Base-by-base conservation (phyloP, 2,888 invertebrate genomes). In the Rapana venosa region DNA sequence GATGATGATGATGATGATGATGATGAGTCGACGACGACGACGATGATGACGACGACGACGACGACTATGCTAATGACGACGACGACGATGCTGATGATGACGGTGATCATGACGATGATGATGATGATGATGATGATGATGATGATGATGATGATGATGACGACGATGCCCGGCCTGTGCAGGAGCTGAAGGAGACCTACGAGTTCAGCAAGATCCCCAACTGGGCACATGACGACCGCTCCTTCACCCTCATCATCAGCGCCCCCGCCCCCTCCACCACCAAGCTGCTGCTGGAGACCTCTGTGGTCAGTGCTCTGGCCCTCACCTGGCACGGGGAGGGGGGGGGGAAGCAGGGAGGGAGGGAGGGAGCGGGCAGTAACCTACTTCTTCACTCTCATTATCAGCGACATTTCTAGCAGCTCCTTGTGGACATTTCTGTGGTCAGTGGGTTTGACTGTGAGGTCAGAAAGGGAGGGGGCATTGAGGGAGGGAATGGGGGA, bases 171-270 rank as follows among this genome's bases (percentile, higher is more conserved):
- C 13, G 56, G 58, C 22, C 22, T 90, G 36, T 90, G 0, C 92
- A 95, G 95, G 93, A 92, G n/a, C 58, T 94, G 11, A 35, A 94
- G 30, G 92, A 92, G 22, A 93, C 92, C 15, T 93, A 93, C 87
- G 93, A 92, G 32, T 95, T 93, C 91, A 93, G 92, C 77, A 92
- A 93, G 84, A 92, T 95, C 30, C 94, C 94, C 2, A 95, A 95
- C 92, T 95, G 95, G 95, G 94, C 94, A 0, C 94, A 92, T 89
- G 95, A 95, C 89, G 94, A 94, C 30, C 90, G 88, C 32, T 94
- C 94, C n/a, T 94, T 95, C 85, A 95, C 95, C 0, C 90, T 95
- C n/a, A 93, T 95, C 30, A 92, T 94, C 32, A 92, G 92, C 13
- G 94, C 94, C 47, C 90, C 91, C 0, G 94, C 94, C 0, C 90